Conservation (phyloP, 2,888 invertebrate genomes). For the Malachius bipustulatus region DNA sequence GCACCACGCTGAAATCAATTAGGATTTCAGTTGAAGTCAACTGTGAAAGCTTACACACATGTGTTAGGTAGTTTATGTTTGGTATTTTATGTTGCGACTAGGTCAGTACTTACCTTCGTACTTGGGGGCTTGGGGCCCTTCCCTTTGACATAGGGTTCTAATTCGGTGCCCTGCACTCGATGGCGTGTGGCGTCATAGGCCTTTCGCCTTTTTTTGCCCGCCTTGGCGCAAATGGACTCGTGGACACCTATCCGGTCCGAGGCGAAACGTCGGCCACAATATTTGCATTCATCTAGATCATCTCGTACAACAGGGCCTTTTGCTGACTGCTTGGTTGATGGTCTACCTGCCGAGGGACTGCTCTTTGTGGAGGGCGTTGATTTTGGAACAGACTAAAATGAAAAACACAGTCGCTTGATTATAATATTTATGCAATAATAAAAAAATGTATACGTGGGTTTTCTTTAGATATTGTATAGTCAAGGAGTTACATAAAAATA, state of each 20-base stretch:
- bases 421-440: too few species aligned
- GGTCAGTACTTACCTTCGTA: too few species aligned
- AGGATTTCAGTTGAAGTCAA: too few species aligned
- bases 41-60: background rate
- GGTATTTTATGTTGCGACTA: conserved; percentile 3
- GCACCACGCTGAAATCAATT: too few species aligned
- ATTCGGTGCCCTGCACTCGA: conserved; percentile 81
- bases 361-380: conserved; percentile 20
- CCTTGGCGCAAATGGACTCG: conserved; percentile 72
- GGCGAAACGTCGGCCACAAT: conserved; percentile 72
- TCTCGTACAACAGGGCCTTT: conserved; percentile 31
- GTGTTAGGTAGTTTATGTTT: background rate
- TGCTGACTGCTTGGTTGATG: conserved; percentile 26
- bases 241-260: conserved; percentile 72
- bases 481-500: too few species aligned
- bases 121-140: conserved; percentile 11
- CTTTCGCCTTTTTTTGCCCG: conserved; percentile 71
- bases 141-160: conserved; percentile 55
- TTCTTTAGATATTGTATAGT: too few species aligned
- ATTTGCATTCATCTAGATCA: conserved; percentile 48
- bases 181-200: conserved; percentile 85
- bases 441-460: too few species aligned
- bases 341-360: conserved; percentile 25
- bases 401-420: too few species aligned
- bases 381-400: too few species aligned